A percentile compares a stretch with the other conserved stretches of the same genome.
phyloP scores from a whole-genome alignment of 2,113 vertebrate species.

The Australoheros scitulus region DNA sequence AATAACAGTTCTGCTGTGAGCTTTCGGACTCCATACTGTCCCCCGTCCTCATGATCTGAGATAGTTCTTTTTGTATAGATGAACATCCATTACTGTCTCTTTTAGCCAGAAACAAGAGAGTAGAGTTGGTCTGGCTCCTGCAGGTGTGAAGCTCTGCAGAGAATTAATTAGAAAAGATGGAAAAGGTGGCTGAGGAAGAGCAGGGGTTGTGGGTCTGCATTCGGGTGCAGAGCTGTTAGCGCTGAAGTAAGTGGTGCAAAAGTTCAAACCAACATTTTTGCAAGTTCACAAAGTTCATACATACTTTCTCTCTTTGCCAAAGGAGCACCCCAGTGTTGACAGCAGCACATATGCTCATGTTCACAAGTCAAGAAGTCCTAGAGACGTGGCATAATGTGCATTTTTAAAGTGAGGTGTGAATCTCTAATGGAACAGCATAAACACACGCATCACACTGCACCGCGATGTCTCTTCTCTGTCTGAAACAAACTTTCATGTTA shows the following conservation, averaged over 20 bases:
- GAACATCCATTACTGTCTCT: conserved; percentile 69
- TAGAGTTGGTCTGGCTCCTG: conserved; percentile 31
- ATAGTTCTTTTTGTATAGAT: conserved; percentile 32
- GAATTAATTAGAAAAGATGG: conserved; percentile 71
- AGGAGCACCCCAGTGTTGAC: conserved; percentile 30
- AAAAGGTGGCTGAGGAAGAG: conserved; percentile 59
- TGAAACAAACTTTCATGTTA: not conserved
- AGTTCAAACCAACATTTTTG: conserved; percentile 71
- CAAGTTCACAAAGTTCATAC: conserved; percentile 62
- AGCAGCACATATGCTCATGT: conserved; percentile 49
- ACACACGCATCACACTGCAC: not conserved
- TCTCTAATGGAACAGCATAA: not conserved
- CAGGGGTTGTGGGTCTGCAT: conserved; percentile 17
- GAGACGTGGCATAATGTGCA: conserved; percentile 27
- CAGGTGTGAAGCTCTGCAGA: conserved; percentile 61
- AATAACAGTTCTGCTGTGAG: conserved; percentile 10
- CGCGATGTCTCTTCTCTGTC: not conserved
- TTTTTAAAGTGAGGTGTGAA: conserved; percentile 30
- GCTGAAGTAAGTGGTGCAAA: conserved; percentile 41
- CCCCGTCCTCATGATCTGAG: conserved; percentile 40
- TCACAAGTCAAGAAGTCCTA: conserved; percentile 43
- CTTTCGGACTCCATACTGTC: conserved; percentile 12
- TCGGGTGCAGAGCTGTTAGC: conserved; percentile 51
- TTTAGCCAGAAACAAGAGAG: conserved; percentile 53
- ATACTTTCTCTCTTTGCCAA: conserved; percentile 9